phyloP scores from a whole-genome alignment of 2,888 invertebrate species.

The Tetrapedia diversipes region DNA sequence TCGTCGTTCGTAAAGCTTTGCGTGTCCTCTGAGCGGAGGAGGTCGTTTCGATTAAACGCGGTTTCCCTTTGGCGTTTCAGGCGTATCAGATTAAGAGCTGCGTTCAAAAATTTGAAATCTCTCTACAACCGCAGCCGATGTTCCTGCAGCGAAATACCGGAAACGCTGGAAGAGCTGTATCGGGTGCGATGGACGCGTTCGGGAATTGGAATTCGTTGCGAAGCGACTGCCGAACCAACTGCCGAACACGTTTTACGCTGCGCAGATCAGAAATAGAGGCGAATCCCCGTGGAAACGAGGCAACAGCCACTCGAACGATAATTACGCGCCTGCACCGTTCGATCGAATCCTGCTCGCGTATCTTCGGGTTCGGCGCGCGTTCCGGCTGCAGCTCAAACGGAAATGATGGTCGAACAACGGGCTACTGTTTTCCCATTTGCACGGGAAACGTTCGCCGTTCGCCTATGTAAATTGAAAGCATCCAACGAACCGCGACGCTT shows the following conservation, averaged over 20 bases:
- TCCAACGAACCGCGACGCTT: slow-evolving; percentile 19
- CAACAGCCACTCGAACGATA: slow-evolving; percentile 1
- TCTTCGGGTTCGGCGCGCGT: background rate
- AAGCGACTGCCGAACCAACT: background rate
- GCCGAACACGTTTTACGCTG: background rate
- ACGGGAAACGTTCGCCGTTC: background rate
- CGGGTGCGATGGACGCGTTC: slow-evolving; percentile 17
- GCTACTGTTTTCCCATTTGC: slow-evolving; percentile 13
- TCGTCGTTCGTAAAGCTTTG: slow-evolving; percentile 36
- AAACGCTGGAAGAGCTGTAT: background rate
- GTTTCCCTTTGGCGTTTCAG: background rate
- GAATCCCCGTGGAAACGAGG: background rate
- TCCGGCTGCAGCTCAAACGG: background rate
- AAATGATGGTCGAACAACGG: slow-evolving; percentile 16
- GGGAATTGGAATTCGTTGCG: slow-evolving; percentile 18
- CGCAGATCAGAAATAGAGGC: background rate
- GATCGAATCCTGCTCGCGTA: slow-evolving; percentile 3
- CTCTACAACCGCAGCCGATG: too few species aligned
- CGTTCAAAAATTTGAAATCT: too few species aligned
- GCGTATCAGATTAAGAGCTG: background rate
- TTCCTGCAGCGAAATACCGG: background rate
- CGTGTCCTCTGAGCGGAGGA: slow-evolving; percentile 5
- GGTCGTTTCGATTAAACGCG: slow-evolving; percentile 36
- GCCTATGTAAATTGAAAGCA: slow-evolving; percentile 21
- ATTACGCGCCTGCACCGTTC: slow-evolving; percentile 11